Evolutionary conservation across 53 echinoderm and acorn worm species (phyloP), one percentile per base, ranked within the genome.

Genomic region (Pentamera pediparva): DNA sequence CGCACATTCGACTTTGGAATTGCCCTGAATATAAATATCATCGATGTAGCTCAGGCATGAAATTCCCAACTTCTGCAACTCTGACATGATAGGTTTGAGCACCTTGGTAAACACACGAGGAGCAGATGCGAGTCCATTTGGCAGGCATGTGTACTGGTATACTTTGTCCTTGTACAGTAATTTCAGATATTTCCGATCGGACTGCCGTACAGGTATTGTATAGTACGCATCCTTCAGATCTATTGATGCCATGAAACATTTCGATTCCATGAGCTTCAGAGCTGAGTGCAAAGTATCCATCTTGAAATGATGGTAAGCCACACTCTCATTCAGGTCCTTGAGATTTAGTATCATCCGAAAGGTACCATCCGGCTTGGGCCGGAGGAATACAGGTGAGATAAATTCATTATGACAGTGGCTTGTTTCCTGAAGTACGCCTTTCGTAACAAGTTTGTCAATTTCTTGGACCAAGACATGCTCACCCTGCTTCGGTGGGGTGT

Each of bases 201-300:
- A 36, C 5, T 6, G 27, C 11, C 48, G 29, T 36, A 82, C 54
- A 5, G 76, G 82, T 2, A 82, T 76, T 39, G 82, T 64, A 39
- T 76, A 82, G 40, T 82, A 82, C 18, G 76, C 82, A 76, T 82
- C 82, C 36, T 48, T 39, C 7, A 82, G 69, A 55, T 82, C 76
- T 19, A 82, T 7, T 25, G 67, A 76, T 20, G 67, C 76, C 82
- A 82, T 82, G 56, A 75, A 81, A 51, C 75, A 81, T 25, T 75
- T 51, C 38, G 62, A 54, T 30, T 61, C 74, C 49, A 76, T 53
- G 17, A 76, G 41, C 6, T 29, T 26, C 5, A 3, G 49, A 20
- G 82, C 82, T 7, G 76, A 32, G 21, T 76, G 34, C 26, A 82
- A 40, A 6, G 75, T 75, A 32, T 82, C 67, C 82, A 76, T 82